Evolutionary conservation across 2,797 vertebrate genomes (phyloP), one percentile per base, ranked within the genome.

Genomic region (Gymnothorax reevesii): DNA sequence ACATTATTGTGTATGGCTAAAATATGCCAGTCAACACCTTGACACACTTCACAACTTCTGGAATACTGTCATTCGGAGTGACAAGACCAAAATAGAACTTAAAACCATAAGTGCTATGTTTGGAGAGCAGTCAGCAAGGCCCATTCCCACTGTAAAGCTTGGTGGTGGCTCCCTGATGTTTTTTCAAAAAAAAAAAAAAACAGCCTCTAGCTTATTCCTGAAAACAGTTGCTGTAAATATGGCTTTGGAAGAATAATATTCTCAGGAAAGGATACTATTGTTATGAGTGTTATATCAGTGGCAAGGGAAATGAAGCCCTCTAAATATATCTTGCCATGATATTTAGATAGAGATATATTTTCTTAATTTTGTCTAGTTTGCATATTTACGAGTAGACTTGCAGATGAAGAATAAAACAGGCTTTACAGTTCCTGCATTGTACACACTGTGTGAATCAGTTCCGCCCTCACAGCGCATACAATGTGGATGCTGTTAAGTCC

Each of bases 401-500:
- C 6, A n/a, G 59, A 60, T n/a, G 60, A 20, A 60, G 13, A 59
- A 22, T n/a, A 55, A n/a, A 73, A 84, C 42, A 92, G 96, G 95
- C 93, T 91, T 94, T 92, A 94, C 96, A 90, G 96, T 90, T 89
- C 97, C 97, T 98, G 97, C 97, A 98, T 98, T 98, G 97, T 98
- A 98, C 97, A 98, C 97, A 98, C 97, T 98, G 97, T 98, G 97
- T 96, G 96, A 96, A 91, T 91, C 85, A 82, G 87, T 93, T 91
- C 90, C 88, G 91, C 91, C 93, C 96, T 97, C 97, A 98, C 97
- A 98, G 97, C 97, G 97, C 97, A 97, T 98, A 97, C 97, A 98
- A 98, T 98, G 97, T 98, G 97, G 97, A 97, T 97, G 95, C 95
- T 95, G 97, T 95, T 94, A 88, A 90, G 89, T 93, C 33, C 94